Evolutionary conservation across 1,140 invertebrate genomes (phyloP).

Genomic region (Apis dorsata): DNA sequence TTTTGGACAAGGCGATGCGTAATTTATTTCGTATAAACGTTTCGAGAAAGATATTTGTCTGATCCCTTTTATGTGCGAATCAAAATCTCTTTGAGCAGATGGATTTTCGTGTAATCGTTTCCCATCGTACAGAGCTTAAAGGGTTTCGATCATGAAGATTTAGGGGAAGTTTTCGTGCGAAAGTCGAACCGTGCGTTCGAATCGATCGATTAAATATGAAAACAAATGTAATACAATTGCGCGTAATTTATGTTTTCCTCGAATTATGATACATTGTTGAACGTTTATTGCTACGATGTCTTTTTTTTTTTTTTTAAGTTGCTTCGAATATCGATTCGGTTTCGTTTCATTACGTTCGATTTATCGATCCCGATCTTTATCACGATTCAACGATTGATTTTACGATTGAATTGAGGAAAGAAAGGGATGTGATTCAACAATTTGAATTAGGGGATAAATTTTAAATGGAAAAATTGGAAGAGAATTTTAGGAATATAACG

Average conservation of each 20-base stretch:
- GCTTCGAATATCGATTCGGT: neutral
- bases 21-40: too few species aligned
- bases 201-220: neutral
- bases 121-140: conserved; percentile 34
- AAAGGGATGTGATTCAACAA: too few species aligned
- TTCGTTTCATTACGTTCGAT: neutral
- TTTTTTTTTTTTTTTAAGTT: neutral
- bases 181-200: neutral
- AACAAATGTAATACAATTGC: neutral
- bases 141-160: conserved; percentile 41
- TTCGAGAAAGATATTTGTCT: too few species aligned
- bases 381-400: too few species aligned
- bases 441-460: neutral
- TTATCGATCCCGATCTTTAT: neutral
- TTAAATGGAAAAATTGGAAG: neutral
- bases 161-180: conserved; percentile 1
- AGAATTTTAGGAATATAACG: conserved; percentile 6
- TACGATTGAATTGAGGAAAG: too few species aligned
- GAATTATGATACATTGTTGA: neutral
- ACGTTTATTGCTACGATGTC: neutral
- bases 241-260: neutral
- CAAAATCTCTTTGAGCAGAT: too few species aligned
- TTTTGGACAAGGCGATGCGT: too few species aligned
- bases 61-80: too few species aligned
- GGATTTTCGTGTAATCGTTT: neutral